phyloP scores from a whole-genome alignment of 2,888 invertebrate genomes.

The Neelides folsomi region DNA sequence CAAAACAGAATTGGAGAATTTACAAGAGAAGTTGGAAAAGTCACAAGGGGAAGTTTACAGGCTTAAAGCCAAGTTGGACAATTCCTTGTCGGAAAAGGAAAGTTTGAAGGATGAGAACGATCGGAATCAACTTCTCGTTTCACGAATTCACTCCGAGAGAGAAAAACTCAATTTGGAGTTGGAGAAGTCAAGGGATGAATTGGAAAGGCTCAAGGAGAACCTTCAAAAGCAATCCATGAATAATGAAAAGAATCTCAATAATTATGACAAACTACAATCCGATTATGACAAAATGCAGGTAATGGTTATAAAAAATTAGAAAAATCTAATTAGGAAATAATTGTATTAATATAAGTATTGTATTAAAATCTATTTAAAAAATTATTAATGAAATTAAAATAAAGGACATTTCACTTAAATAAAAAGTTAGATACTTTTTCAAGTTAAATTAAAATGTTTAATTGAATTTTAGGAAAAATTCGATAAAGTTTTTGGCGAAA shows the following conservation, averaged over 20 bases:
- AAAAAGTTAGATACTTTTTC: too few relatives aligned
- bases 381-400: too few relatives aligned
- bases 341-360: too few relatives aligned
- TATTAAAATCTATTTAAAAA: too few relatives aligned
- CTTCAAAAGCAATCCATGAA: constrained; percentile 81
- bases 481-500: constrained; percentile 68
- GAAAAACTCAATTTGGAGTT: constrained; percentile 72
- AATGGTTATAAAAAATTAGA: too few relatives aligned
- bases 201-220: constrained; percentile 75
- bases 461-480: constrained; percentile 75
- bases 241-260: constrained; percentile 78
- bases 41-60: constrained; percentile 90
- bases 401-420: too few relatives aligned
- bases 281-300: constrained; percentile 82
- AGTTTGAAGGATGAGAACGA: constrained; percentile 85
- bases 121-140: constrained; percentile 65
- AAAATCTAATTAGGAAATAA: too few relatives aligned
- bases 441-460: too few relatives aligned
- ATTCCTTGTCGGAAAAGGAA: constrained; percentile 87
- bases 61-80: constrained; percentile 82
- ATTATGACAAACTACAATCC: constrained; percentile 75
- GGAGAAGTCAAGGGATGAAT: constrained; percentile 74
- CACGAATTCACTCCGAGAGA: constrained; percentile 72
- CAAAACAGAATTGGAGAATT: constrained; percentile 62
- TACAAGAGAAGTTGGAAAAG: constrained; percentile 86